Percentiles rank a stretch among this genome's conserved stretches.
phyloP scores from a whole-genome alignment of 2,797 vertebrate species.

The Danionella dracula region DNA sequence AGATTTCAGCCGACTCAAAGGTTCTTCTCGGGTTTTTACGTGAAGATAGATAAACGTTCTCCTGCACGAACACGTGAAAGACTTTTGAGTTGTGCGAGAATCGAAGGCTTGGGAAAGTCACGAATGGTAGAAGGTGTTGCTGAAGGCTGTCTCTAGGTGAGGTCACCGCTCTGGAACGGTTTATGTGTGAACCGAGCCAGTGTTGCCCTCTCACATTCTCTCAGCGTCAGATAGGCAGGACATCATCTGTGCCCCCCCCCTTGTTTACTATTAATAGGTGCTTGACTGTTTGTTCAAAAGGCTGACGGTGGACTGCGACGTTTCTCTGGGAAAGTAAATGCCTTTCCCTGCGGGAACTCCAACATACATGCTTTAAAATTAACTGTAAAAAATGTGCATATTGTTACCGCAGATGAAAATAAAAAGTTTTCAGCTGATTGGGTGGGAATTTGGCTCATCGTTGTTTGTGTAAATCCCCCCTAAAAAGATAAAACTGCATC shows the following conservation, averaged over 20 bases:
- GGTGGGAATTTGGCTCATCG: too few relatives aligned
- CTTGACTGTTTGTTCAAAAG: constrained; percentile 33
- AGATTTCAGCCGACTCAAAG: not conserved
- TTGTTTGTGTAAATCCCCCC: too few relatives aligned
- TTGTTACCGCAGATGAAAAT: too few relatives aligned
- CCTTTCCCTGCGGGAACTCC: not conserved
- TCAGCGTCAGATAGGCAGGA: constrained; percentile 57
- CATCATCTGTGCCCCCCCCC: constrained; percentile 64
- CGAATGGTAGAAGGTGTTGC: not conserved
- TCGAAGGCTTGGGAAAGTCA: not conserved
- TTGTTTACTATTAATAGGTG: constrained; percentile 71
- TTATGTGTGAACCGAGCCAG: constrained; percentile 37
- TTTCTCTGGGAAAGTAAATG: constrained; percentile 27
- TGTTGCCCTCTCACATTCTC: constrained; percentile 47
- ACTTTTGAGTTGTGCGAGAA: not conserved
- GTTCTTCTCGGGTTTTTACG: not conserved
- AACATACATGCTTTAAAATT: too few relatives aligned
- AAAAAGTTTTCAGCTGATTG: too few relatives aligned
- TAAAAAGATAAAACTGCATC: too few relatives aligned
- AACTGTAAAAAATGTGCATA: too few relatives aligned
- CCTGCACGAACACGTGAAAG: not conserved
- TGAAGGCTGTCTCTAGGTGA: not conserved
- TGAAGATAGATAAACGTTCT: too few relatives aligned
- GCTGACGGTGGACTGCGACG: constrained; percentile 18
- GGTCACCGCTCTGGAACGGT: not conserved